phyloP scores from a whole-genome alignment of 2,888 invertebrate genomes.

The Nipponacmea schrenckii region DNA sequence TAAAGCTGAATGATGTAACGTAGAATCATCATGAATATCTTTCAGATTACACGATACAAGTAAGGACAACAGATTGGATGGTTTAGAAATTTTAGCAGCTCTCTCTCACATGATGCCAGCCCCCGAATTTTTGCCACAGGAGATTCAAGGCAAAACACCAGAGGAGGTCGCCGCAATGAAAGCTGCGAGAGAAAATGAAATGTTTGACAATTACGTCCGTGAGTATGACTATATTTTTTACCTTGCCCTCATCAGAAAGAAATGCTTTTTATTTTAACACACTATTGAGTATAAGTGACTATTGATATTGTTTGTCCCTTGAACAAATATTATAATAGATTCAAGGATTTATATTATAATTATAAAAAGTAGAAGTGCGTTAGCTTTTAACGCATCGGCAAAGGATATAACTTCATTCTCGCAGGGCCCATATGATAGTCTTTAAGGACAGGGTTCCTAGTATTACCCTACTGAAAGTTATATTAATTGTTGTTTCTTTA shows the following conservation, averaged over 20 bases:
- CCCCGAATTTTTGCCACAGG: conserved; percentile 45
- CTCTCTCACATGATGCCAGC: conserved; percentile 78
- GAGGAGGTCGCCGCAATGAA: conserved; percentile 47
- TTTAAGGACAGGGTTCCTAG: too few species aligned
- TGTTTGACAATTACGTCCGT: conserved; percentile 61
- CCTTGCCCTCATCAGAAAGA: background rate
- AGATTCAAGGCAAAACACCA: conserved; percentile 51
- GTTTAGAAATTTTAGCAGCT: conserved; percentile 87
- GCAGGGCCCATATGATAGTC: too few species aligned
- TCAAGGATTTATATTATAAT: too few species aligned
- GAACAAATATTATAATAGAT: too few species aligned
- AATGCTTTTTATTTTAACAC: background rate
- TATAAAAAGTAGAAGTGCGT: too few species aligned
- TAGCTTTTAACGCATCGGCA: too few species aligned
- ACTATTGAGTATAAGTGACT: background rate
- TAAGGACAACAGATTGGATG: conserved; percentile 88
- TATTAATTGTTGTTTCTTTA: too few species aligned
- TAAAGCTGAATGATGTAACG: background rate
- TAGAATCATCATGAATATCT: background rate
- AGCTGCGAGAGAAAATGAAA: conserved; percentile 46
- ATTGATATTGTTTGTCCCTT: too few species aligned
- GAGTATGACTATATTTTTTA: conserved; percentile 11
- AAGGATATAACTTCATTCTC: too few species aligned
- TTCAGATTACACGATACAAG: conserved; percentile 82
- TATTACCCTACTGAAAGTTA: too few species aligned